A percentile compares a stretch with the other conserved stretches of the same genome.
These are phyloP conservation scores for Hololepta plana DNA, from an alignment of 2,888 invertebrate species.

Conservation along the genomic window DNA sequence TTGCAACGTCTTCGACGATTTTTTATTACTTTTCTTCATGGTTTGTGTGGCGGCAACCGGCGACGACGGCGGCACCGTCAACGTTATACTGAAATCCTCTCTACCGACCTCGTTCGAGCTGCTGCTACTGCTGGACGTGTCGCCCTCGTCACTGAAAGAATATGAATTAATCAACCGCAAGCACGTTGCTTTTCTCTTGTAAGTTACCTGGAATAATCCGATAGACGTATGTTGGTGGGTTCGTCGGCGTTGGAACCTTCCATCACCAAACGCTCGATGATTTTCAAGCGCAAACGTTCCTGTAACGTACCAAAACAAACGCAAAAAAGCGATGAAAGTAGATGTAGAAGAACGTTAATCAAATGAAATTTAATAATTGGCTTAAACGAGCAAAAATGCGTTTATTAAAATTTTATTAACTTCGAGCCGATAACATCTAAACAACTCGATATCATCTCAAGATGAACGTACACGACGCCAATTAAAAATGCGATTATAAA, in stretches of 20 bases:
- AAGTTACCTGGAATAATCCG: constrained; percentile 70
- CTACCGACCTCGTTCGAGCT: constrained; percentile 44
- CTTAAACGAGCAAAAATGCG: no score
- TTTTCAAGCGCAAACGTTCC: constrained; percentile 64
- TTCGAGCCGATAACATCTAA: no score
- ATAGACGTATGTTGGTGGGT: constrained; percentile 67
- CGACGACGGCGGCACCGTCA: constrained; percentile 50
- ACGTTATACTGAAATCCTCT: constrained; percentile 24
- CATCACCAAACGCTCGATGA: constrained; percentile 57
- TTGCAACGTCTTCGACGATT: constrained; percentile 17
- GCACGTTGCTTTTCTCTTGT: not conserved
- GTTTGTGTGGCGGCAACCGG: no score
- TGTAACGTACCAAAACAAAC: constrained; percentile 26
- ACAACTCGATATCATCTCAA: no score
- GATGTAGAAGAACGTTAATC: constrained; percentile 6
- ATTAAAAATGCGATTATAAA: no score
- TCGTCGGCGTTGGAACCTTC: constrained; percentile 81
- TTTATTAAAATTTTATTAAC: no score
- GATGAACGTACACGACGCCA: no score
- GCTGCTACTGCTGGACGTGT: constrained; percentile 54
- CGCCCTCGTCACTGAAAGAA: constrained; percentile 55
- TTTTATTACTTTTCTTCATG: constrained; percentile 23
- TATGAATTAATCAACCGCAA: constrained; percentile 3
- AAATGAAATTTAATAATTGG: no score
- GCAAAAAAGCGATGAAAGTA: no score